These are phyloP conservation scores for Tribolium freemani DNA, from an alignment of 2,888 invertebrate species.

Conservation along the genomic window DNA sequence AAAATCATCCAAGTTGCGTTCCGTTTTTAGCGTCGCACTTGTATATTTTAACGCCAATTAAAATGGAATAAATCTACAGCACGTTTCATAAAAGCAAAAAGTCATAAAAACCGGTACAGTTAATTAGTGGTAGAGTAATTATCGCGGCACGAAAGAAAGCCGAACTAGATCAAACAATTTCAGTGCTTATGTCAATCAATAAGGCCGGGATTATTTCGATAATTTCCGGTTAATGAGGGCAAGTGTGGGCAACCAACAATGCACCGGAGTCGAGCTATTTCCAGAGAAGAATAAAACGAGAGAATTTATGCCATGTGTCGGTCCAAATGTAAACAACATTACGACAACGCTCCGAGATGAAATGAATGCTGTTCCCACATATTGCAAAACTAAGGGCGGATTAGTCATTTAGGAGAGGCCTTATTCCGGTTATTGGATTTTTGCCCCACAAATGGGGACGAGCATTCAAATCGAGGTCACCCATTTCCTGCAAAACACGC, in stretches of 20 bases:
- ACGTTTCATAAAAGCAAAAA: constrained; percentile 35
- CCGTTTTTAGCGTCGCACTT: constrained; percentile 23
- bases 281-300: constrained; percentile 11
- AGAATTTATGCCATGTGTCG: constrained; percentile 33
- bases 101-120: constrained; percentile 39
- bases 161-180: constrained; percentile 30
- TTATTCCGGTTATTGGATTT: constrained; percentile 15
- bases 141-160: constrained; percentile 31
- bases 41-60: constrained; percentile 43
- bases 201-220: constrained; percentile 4
- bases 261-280: constrained; percentile 16
- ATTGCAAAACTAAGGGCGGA: constrained; percentile 37
- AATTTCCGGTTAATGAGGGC: constrained; percentile 4
- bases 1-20: constrained; percentile 14
- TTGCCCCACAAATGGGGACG: neutral
- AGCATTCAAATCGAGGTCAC: neutral
- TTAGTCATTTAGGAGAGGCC: constrained; percentile 28
- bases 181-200: constrained; percentile 30
- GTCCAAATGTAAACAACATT: constrained; percentile 36
- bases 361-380: constrained; percentile 26
- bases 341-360: constrained; percentile 16
- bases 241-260: constrained; percentile 24
- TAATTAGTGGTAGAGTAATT: constrained; percentile 48
- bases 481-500: neutral
- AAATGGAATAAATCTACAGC: constrained; percentile 39